Evolutionary conservation across 2,797 vertebrate species (phyloP), one percentile per base, ranked within the genome.

Genomic region (Monodelphis domestica): DNA sequence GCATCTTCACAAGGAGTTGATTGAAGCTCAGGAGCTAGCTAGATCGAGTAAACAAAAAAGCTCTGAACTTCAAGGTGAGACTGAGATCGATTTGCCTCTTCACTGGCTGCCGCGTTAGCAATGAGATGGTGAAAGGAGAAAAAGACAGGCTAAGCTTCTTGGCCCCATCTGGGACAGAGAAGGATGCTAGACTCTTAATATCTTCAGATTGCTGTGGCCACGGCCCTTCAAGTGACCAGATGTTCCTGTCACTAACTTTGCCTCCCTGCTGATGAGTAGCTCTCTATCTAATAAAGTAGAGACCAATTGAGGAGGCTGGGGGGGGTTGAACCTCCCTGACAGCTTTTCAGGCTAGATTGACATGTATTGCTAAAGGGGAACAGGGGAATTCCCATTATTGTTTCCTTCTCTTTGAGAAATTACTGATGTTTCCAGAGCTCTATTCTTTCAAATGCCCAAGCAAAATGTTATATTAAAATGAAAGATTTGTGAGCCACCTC

Each of bases 21-120:
- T 99, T 95, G 99, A 99, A 98, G 99, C 99, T 95, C 99, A 99
- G 98, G 99, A 99, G 91, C 98, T 99, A 97, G 99, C 99, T 98
- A 99, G 99, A 98, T 98, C 99, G 87, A 99, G 99, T 98, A 99
- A 99, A 98, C 99, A 99, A 98, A 99, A 99, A 98, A 99, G 99
- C 98, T 98, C 99, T 97, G 99, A 99, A 98, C 99, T 99, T 91
- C 99, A 99, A 99, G 99, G 99, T 99, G 98, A 98, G 98, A 96
- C 93, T 87, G 96, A 97, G 95, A 98, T 97, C 93, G 92, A 95
- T 97, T 96, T 97, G 91, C 89, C 92, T 97, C 78, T 94, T 38
- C 70, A 98, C 97, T 95, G 70, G 78, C 89, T 63, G 2, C 89
- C 70, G 2, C 92, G 24, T 87, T 90, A 84, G 94, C 0, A 1